Percentiles rank a stretch among this genome's conserved stretches.
Conservation (phyloP, 1,140 invertebrate genomes). For the Drosophila nannoptera region DNA sequence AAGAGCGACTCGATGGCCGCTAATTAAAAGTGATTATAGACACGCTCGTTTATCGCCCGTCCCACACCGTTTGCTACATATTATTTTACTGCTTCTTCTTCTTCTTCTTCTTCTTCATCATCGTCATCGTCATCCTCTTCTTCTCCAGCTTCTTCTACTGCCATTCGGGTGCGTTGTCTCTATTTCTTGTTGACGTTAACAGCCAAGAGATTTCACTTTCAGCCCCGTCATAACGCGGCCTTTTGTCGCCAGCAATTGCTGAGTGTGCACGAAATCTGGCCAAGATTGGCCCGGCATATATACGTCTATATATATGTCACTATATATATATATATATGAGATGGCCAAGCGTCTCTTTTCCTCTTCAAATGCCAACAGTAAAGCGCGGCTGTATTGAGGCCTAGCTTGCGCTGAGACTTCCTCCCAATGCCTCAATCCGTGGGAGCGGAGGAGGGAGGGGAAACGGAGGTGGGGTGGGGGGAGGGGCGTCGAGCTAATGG, state of each 20-base stretch:
- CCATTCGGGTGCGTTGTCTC: slow-evolving; percentile 24
- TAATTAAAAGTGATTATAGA: slow-evolving; percentile 73
- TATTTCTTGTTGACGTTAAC: slow-evolving; percentile 14
- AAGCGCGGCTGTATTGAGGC: too few relatives aligned
- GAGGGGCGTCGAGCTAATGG: too few relatives aligned
- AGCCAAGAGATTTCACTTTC: slow-evolving; percentile 29
- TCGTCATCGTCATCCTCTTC: slow-evolving; percentile 13
- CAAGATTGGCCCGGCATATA: not conserved
- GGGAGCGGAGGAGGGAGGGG: too few relatives aligned
- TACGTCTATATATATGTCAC: not conserved
- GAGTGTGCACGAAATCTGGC: not conserved
- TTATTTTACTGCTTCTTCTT: slow-evolving; percentile 3
- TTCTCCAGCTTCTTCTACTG: slow-evolving; percentile 15
- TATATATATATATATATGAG: slow-evolving; percentile 1
- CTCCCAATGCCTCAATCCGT: too few relatives aligned
- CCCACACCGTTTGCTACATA: slow-evolving; percentile 15
- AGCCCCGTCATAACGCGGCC: not conserved
- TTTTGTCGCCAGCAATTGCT: too few relatives aligned
- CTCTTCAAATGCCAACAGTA: not conserved
- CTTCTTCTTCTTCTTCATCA: slow-evolving; percentile 9
- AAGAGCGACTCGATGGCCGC: slow-evolving; percentile 36
- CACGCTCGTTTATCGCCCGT: slow-evolving; percentile 56
- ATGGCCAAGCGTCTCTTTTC: not conserved
- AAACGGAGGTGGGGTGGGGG: too few relatives aligned
- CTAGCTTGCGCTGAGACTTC: too few relatives aligned